Base-by-base conservation (phyloP, 2,888 invertebrate species). In the Polymixis flavicincta region DNA sequence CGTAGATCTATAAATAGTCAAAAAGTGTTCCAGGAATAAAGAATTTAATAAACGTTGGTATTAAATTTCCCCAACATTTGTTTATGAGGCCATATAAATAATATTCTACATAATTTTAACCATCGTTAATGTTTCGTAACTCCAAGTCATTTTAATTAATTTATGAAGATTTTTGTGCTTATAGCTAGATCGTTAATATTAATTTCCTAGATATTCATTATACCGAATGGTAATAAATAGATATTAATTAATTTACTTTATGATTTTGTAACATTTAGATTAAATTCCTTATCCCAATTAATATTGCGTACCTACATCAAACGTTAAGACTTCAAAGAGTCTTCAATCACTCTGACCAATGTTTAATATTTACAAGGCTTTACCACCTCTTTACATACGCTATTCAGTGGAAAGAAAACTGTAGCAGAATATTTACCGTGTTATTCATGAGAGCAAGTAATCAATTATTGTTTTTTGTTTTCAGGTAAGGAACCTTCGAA, bases 401-500 rank as follows among this genome's bases (percentile, higher is more conserved):
- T 70, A 80, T 74, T 66, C 74, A 59, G 50, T 25, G 63, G 52
- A 69, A 67, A 55, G 59, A 75, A 78, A 69, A 71, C 67, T 65
- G 28, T 73, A 45, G 63, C 17, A n/a, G 55, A 61, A 84, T 78
- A 75, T 81, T 71, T 77, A 83, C 79, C 74, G 73, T 81, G 73
- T 86, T 86, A 88, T 89, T 89, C 88, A 87, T 85, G 85, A 87
- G 80, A 85, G 76, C 76, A 81, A 87, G 86, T 91, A 88, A 89
- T 91, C 87, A 90, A 83, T 90, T 89, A 89, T 87, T 87, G 78
- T 92, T 90, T 86, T 91, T 93, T 92, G 90, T 93, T 94, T 81
- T 87, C 93, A 94, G 94, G 94, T 94, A 93, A 94, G 85, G 85
- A 80, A 90, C 88, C 85, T 86, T 84, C 86, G 86, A 81, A 68